Percentiles rank a stretch among this genome's conserved stretches.
These are phyloP conservation scores for Brachylomia viminalis DNA, from an alignment of 2,888 invertebrate genomes.

Conservation along the genomic window DNA sequence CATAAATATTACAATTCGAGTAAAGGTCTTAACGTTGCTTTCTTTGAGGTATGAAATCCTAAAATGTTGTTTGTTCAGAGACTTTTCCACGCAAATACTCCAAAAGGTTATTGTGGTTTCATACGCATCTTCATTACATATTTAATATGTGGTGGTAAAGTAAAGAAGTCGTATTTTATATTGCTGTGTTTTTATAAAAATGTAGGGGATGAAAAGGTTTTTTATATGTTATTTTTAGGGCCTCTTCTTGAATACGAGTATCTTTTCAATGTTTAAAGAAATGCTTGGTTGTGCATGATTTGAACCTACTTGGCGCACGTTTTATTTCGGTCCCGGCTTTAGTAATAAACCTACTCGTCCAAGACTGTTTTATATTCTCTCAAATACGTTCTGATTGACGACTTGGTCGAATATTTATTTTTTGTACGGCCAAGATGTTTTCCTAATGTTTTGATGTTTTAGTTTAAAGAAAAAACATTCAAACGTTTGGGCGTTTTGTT, in stretches of 20 bases:
- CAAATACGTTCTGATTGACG: neutral
- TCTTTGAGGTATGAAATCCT: slow-evolving; percentile 7
- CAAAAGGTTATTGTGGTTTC: slow-evolving; percentile 24
- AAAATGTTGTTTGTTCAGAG: slow-evolving; percentile 25
- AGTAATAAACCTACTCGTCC: slow-evolving; percentile 19
- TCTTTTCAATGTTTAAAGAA: slow-evolving; percentile 47
- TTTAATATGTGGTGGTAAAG: slow-evolving; percentile 38
- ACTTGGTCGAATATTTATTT: neutral
- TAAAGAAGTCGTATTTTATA: slow-evolving; percentile 48
- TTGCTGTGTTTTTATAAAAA: slow-evolving; percentile 52
- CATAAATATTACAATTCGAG: neutral
- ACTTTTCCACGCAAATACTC: slow-evolving; percentile 33
- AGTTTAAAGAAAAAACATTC: too few species aligned
- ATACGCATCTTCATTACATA: slow-evolving; percentile 33
- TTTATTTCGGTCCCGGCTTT: slow-evolving; percentile 24
- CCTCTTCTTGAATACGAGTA: slow-evolving; percentile 31
- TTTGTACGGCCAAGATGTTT: neutral
- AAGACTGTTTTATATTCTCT: neutral
- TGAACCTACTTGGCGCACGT: neutral
- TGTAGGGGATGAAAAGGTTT: slow-evolving; percentile 22
- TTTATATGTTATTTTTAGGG: slow-evolving; percentile 48
- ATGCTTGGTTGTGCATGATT: slow-evolving; percentile 51
- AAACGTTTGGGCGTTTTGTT: neutral
- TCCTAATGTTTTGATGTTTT: neutral
- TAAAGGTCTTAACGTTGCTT: neutral